Percentiles rank a stretch among this genome's conserved stretches.
These are phyloP conservation scores for Yponomeuta cagnagella DNA, from an alignment of 2,888 invertebrate genomes.

Conservation along the genomic window DNA sequence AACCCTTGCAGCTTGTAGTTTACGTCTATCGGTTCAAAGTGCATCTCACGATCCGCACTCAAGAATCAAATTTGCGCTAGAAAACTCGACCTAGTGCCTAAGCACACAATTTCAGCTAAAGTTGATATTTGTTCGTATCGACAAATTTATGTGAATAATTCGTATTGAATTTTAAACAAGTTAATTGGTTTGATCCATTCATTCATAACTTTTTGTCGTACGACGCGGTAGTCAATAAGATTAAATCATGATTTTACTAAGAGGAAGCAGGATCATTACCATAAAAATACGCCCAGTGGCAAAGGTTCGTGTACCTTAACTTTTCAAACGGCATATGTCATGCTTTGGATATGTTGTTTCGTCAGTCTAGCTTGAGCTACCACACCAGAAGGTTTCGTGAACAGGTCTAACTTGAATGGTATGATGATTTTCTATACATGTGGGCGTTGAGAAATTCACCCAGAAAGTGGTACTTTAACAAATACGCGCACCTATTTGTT, in stretches of 20 bases:
- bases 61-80: neutral
- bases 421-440: too few relatives aligned
- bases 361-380: constrained; percentile 41
- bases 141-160: neutral
- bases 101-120: neutral
- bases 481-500: neutral
- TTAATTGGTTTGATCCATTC: constrained; percentile 1
- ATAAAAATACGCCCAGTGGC: constrained; percentile 56
- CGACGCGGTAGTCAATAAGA: constrained; percentile 22
- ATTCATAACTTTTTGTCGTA: constrained; percentile 2
- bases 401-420: constrained; percentile 15
- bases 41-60: neutral
- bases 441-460: too few relatives aligned
- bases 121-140: neutral
- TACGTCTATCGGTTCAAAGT: neutral
- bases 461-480: neutral
- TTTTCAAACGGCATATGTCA: constrained; percentile 7
- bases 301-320: constrained; percentile 48
- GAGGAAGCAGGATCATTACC: constrained; percentile 55
- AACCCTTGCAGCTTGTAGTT: neutral
- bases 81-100: neutral
- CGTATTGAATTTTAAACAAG: neutral
- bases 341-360: constrained; percentile 16
- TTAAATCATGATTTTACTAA: constrained; percentile 53
- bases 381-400: constrained; percentile 24